Evolutionary conservation across 2,797 vertebrate genomes (phyloP).

Genomic region (Heteromormyrus szaboi): DNA sequence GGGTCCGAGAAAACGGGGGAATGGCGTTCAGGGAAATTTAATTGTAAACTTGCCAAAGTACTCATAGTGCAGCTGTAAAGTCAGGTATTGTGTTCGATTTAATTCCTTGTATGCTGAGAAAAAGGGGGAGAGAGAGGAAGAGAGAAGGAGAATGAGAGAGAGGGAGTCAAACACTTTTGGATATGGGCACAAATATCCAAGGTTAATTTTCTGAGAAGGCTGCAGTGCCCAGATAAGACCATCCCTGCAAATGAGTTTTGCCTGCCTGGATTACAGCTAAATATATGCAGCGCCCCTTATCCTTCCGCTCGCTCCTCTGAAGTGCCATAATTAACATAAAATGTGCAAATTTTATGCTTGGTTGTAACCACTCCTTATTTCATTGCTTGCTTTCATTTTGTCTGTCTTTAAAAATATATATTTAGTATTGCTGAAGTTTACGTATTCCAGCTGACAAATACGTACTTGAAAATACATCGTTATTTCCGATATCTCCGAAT

Average conservation of each 20-base stretch:
- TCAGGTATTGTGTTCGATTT: constrained; percentile 13
- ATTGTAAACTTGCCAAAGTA: constrained; percentile 7
- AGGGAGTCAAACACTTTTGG: constrained; percentile 93
- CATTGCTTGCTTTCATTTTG: constrained; percentile 75
- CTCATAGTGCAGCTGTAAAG: background rate
- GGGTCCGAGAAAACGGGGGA: background rate
- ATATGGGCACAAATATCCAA: constrained; percentile 99
- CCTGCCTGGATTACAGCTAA: constrained; percentile 99
- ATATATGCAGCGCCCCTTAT: constrained; percentile 99
- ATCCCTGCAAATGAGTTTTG: constrained; percentile 99
- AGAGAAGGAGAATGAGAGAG: constrained; percentile 49
- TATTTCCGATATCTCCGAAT: background rate
- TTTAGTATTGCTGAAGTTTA: constrained; percentile 59
- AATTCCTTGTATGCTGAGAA: constrained; percentile 18
- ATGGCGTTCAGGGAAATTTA: background rate
- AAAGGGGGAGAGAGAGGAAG: constrained; percentile 40
- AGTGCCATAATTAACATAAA: constrained; percentile 99
- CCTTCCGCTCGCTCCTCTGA: constrained; percentile 98
- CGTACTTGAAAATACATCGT: background rate
- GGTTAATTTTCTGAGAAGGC: constrained; percentile 99
- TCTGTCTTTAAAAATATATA: constrained; percentile 75
- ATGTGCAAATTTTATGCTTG: constrained; percentile 98
- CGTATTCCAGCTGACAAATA: constrained; percentile 47
- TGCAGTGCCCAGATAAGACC: constrained; percentile 98
- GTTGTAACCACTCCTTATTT: constrained; percentile 94